These are phyloP conservation scores for Pachyrhynchus sulphureomaculatus DNA, from an alignment of 1,140 invertebrate genomes.

Conservation along the genomic window DNA sequence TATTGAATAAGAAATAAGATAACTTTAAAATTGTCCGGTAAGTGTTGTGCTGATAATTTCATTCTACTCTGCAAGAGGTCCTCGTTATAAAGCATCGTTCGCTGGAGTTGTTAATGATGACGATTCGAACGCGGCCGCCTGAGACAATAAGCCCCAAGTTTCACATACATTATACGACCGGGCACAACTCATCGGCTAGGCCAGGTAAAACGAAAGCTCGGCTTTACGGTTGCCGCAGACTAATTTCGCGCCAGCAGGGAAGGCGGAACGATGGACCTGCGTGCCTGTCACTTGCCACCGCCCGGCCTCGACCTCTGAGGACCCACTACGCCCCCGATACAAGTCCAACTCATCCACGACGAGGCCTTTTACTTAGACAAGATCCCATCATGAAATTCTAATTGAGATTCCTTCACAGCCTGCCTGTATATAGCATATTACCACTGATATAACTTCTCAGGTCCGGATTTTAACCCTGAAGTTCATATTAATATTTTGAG, in stretches of 20 bases:
- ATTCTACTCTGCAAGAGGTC: conserved; percentile 22
- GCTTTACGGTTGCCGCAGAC: conserved; percentile 44
- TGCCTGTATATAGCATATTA: conserved; percentile 21
- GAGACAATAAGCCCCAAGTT: conserved; percentile 19
- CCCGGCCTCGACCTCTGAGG: conserved; percentile 43
- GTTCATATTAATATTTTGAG: background rate
- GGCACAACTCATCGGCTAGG: conserved; percentile 33
- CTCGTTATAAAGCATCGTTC: conserved; percentile 29
- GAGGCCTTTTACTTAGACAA: conserved; percentile 43
- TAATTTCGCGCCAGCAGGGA: conserved; percentile 44
- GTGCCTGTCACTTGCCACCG: conserved; percentile 48
- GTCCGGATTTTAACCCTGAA: background rate
- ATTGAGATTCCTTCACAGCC: conserved; percentile 47
- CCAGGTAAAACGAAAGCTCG: conserved; percentile 37
- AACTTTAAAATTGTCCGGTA: background rate
- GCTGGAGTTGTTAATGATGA: conserved; percentile 26
- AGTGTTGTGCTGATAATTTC: conserved; percentile 24
- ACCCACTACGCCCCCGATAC: conserved; percentile 43
- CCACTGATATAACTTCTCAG: conserved; percentile 11
- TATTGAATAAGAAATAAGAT: background rate
- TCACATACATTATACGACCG: conserved; percentile 35
- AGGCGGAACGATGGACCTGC: conserved; percentile 45
- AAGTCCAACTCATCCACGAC: conserved; percentile 39
- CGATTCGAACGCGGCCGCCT: conserved; percentile 5
- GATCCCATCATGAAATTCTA: conserved; percentile 46